phyloP scores from a whole-genome alignment of 2,797 vertebrate genomes.

The Staurois parvus region DNA sequence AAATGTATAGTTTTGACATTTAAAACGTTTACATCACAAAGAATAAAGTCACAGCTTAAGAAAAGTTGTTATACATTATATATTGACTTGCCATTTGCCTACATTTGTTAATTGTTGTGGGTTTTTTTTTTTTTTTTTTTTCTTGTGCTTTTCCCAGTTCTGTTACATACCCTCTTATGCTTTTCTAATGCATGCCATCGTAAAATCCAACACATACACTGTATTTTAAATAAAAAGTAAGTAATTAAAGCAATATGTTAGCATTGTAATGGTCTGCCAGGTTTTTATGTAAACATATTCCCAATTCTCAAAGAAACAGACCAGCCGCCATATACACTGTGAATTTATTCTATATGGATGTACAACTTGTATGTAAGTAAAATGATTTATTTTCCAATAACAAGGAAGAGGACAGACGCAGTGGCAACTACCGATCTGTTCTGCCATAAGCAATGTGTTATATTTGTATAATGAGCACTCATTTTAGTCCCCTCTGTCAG shows the following conservation, averaged over 20 bases:
- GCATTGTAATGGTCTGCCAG: background rate
- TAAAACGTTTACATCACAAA: too few species aligned
- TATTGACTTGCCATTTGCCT: too few species aligned
- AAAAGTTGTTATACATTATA: too few species aligned
- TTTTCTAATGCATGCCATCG: background rate
- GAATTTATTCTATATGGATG: background rate
- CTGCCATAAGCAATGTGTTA: background rate
- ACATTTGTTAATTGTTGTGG: too few species aligned
- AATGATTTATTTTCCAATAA: slow-evolving; percentile 8
- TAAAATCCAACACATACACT: background rate
- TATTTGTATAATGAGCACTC: slow-evolving; percentile 20
- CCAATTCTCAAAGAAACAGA: background rate
- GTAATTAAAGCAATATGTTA: background rate
- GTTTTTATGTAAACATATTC: too few species aligned
- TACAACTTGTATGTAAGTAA: background rate
- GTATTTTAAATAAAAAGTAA: too few species aligned
- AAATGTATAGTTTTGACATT: too few species aligned
- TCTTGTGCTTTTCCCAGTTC: background rate
- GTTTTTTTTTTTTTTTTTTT: background rate
- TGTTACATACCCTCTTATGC: background rate
- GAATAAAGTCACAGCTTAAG: too few species aligned
- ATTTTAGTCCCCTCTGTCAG: slow-evolving; percentile 2
- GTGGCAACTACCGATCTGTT: slow-evolving; percentile 3
- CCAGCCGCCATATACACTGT: background rate
- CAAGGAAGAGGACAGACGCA: background rate